Evolutionary conservation across 2,888 invertebrate species (phyloP).

Genomic region (Andrena bucephala): DNA sequence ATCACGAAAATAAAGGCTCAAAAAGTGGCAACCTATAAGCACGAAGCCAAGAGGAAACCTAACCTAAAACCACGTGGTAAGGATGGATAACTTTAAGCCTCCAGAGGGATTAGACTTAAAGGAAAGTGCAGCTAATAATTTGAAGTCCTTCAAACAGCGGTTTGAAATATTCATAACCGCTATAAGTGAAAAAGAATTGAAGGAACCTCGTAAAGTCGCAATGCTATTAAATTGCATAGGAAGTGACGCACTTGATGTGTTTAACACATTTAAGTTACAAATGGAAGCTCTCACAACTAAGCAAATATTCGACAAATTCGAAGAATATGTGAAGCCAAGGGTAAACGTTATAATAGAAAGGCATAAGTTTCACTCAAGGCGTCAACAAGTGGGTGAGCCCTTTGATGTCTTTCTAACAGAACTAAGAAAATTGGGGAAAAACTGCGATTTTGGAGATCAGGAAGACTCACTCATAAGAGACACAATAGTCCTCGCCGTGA

Average conservation of each 20-base stretch:
- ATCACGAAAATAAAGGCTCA: background rate
- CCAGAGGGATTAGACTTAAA: background rate
- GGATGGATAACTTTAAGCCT: background rate
- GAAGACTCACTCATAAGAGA: constrained; percentile 40
- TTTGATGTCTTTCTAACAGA: constrained; percentile 65
- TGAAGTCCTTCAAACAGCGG: background rate
- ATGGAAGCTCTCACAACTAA: background rate
- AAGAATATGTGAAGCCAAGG: constrained; percentile 20
- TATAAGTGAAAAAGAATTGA: background rate
- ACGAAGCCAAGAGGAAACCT: background rate
- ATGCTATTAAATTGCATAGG: background rate
- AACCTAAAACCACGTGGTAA: background rate
- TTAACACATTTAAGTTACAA: background rate
- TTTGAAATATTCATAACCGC: background rate
- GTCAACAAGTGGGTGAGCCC: constrained; percentile 57
- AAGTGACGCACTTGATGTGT: background rate
- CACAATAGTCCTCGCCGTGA: no score
- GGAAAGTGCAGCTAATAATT: background rate
- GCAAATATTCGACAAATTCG: background rate
- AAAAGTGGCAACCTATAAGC: background rate
- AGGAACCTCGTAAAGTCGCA: background rate
- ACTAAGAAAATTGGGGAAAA: constrained; percentile 58
- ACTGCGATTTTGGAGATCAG: constrained; percentile 67
- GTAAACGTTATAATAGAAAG: constrained; percentile 47
- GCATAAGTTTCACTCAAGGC: constrained; percentile 45